A percentile compares a stretch with the other conserved stretches of the same genome.
phyloP scores from a whole-genome alignment of 2,888 invertebrate species.

The Andrena dorsata region DNA sequence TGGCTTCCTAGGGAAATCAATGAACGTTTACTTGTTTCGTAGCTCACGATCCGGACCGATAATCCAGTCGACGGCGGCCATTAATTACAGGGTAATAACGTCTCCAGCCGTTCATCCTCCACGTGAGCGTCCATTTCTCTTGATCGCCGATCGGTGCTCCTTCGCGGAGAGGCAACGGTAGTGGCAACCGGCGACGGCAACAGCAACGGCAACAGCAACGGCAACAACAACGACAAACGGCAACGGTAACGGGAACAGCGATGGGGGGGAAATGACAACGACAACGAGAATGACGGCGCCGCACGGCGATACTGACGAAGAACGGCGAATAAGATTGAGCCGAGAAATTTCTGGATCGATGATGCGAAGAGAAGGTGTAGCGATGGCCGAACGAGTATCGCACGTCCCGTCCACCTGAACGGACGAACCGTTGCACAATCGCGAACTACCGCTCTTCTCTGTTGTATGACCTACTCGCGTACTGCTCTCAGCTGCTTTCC shows the following conservation, averaged over 20 bases:
- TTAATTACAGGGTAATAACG: constrained; percentile 4
- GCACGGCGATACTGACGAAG: not conserved
- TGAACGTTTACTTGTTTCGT: constrained; percentile 5
- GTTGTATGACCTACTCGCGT: constrained; percentile 83
- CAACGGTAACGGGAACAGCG: no score
- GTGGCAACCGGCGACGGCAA: not conserved
- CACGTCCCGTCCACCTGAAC: constrained; percentile 62
- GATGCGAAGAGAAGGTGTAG: constrained; percentile 4
- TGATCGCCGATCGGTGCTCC: constrained; percentile 4
- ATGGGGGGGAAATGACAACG: not conserved
- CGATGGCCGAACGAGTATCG: constrained; percentile 31
- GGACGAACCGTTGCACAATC: constrained; percentile 78
- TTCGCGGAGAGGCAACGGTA: no score
- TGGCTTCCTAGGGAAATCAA: not conserved
- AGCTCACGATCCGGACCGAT: constrained; percentile 7
- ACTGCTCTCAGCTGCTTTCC: constrained; percentile 83
- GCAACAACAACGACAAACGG: no score
- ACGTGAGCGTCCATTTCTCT: constrained; percentile 15
- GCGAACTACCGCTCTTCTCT: constrained; percentile 81
- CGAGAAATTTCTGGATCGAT: not conserved
- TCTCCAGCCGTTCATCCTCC: constrained; percentile 27
- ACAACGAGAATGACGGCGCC: not conserved
- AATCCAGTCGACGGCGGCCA: not conserved
- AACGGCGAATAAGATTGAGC: not conserved
- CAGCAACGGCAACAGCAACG: no score